A percentile compares a stretch with the other conserved stretches of the same genome.
phyloP scores from a whole-genome alignment of 2,797 vertebrate genomes.

The Mionectes olivaceus region DNA sequence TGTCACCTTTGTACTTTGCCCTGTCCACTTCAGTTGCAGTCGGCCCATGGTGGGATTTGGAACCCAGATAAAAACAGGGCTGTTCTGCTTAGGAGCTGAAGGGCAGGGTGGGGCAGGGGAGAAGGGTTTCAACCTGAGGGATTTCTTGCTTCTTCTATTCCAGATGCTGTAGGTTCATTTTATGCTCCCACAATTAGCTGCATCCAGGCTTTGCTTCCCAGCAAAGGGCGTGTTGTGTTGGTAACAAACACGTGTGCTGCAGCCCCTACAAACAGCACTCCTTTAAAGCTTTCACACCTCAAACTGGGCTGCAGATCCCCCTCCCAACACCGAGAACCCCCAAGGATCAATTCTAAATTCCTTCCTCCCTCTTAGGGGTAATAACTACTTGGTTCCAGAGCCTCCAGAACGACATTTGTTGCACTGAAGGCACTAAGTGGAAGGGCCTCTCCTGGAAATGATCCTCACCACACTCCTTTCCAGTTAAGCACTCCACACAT shows the following conservation, averaged over 20 bases:
- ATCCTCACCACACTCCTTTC: not conserved
- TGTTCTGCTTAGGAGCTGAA: not conserved
- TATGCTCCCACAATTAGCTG: not conserved
- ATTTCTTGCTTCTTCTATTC: too few species aligned
- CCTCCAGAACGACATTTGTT: not conserved
- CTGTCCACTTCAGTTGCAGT: too few species aligned
- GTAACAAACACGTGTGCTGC: too few species aligned
- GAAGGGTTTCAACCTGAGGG: not conserved
- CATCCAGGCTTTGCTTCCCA: not conserved
- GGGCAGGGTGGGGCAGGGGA: too few species aligned
- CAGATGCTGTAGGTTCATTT: not conserved
- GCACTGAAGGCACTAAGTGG: not conserved
- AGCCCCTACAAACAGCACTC: not conserved
- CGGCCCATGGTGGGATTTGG: too few species aligned
- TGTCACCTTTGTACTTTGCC: not conserved
- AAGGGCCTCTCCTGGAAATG: not conserved
- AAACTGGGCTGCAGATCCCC: not conserved
- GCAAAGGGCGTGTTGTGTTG: too few species aligned
- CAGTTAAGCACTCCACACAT: not conserved
- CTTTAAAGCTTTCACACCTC: not conserved
- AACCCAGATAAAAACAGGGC: too few species aligned
- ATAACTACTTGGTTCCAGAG: not conserved
- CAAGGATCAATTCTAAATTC: not conserved
- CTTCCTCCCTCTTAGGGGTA: not conserved
- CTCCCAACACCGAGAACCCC: not conserved